phyloP scores from a whole-genome alignment of 2,113 vertebrate species.

The Danio rerio region DNA sequence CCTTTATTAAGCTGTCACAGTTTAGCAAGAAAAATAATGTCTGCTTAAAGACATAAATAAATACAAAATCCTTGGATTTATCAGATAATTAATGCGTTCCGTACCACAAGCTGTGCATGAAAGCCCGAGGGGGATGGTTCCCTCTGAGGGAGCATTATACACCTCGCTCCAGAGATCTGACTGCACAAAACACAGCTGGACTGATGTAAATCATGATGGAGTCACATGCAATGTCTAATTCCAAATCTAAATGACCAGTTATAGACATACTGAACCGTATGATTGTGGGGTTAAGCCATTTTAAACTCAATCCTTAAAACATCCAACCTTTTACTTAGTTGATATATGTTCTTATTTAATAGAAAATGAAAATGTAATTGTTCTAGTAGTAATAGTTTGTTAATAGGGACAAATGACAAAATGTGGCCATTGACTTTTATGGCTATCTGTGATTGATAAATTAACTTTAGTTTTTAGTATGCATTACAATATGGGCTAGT shows the following conservation, averaged over 20 bases:
- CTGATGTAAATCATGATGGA: slow-evolving; percentile 38
- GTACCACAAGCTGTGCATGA: slow-evolving; percentile 47
- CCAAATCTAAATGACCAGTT: slow-evolving; percentile 27
- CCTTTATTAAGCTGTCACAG: slow-evolving; percentile 66
- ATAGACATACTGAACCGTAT: not conserved
- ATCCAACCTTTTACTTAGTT: no score
- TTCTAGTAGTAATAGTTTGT: no score
- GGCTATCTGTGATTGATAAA: no score
- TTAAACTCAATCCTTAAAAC: no score
- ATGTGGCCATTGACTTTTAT: no score
- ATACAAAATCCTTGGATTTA: slow-evolving; percentile 39
- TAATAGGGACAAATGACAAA: no score
- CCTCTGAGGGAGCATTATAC: slow-evolving; percentile 50
- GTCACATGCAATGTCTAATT: not conserved
- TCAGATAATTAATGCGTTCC: slow-evolving; percentile 58
- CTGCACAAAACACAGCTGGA: slow-evolving; percentile 44
- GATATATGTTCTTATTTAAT: no score
- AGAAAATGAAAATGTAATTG: no score
- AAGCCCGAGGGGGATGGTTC: slow-evolving; percentile 33
- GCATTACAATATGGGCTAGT: no score
- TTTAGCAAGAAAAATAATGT: slow-evolving; percentile 54
- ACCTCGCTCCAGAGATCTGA: slow-evolving; percentile 46
- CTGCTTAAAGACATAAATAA: slow-evolving; percentile 34
- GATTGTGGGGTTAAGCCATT: no score
- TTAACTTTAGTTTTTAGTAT: no score